Evolutionary conservation across 2,113 vertebrate species (phyloP), one percentile per base, ranked within the genome.

Genomic region (Hemiscyllium ocellatum): DNA sequence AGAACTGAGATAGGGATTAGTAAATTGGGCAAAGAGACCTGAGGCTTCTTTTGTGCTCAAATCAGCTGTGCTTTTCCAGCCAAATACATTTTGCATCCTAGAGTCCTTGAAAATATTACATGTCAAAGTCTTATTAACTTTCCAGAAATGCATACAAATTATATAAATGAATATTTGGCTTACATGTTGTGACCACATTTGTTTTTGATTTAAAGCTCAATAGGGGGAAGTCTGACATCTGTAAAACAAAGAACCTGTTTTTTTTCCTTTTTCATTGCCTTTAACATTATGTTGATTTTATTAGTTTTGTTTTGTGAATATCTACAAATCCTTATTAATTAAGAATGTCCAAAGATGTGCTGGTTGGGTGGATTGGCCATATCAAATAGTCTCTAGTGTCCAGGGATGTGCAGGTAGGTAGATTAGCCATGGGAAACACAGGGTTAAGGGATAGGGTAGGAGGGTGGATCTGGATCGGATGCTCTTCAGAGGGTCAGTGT

Each of bases 91-190:
- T 65, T 65, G 89, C 20, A 29, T 91, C 89, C 56, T 65, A n/a
- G 89, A n/a, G 26, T 61, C 56, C 56, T 66, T 66, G 56, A 61
- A 56, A 13, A 91, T 56, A 65, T 65, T 65, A 66, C 15, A 91
- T 65, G 89, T 15, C 12, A 29, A 61, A 29, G 56, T 90, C 87
- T 91, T 56, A 91, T 66, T 91, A 65, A 66, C 33, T 37, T 33
- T 7, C 56, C 33, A 66, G 89, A 91, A 76, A 22, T 26, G 29
- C 89, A n/a, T 65, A n/a, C 89, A n/a, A 65, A 66, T 6, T 37
- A 91, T 65, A 37, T 33, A 91, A n/a, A 91, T 66, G 33, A 22
- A 66, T 91, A 91, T 91, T 91, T 91, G 61, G 29, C 61, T 91
- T 66, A 22, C 20, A n/a, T 66, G 29, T 61, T 37, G 89, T 37